Percentiles rank a stretch among this genome's conserved stretches.
Conservation (phyloP, 2,797 vertebrate genomes). For the Anguilla marmorata region DNA sequence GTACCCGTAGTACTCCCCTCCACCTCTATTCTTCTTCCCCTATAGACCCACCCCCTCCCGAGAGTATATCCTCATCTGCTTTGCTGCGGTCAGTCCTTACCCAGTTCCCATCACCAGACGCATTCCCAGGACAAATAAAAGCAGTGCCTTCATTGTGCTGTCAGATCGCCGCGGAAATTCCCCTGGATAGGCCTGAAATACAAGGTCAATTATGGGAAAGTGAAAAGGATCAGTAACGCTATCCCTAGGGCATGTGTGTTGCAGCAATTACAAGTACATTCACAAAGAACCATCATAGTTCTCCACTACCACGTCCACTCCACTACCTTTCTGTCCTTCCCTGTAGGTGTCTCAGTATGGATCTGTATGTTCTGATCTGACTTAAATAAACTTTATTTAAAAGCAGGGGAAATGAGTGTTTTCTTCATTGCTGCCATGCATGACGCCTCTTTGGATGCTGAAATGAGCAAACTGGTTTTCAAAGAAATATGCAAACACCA, state of each 20-base stretch:
- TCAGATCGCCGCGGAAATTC: conserved; percentile 17
- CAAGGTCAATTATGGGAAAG: neutral
- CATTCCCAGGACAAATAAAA: conserved; percentile 62
- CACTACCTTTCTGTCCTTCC: neutral
- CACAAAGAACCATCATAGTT: neutral
- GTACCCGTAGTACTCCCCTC: neutral
- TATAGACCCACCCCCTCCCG: neutral
- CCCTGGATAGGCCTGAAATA: conserved; percentile 23
- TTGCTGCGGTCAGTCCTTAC: conserved; percentile 49
- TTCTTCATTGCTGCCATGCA: too few relatives aligned
- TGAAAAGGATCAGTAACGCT: neutral
- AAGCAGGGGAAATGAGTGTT: too few relatives aligned
- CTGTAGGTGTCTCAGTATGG: neutral
- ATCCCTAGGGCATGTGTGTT: neutral
- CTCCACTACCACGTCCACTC: neutral
- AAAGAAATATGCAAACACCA: too few relatives aligned
- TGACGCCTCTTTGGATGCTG: neutral
- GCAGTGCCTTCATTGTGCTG: conserved; percentile 56
- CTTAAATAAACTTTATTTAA: neutral
- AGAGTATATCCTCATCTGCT: too few relatives aligned
- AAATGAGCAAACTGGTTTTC: neutral
- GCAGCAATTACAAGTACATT: neutral
- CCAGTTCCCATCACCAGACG: conserved; percentile 58
- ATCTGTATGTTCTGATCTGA: neutral
- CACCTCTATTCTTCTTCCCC: neutral